Evolutionary conservation across 2,888 invertebrate species (phyloP), one percentile per base, ranked within the genome.

Genomic region (Stenotaenia linearis): DNA sequence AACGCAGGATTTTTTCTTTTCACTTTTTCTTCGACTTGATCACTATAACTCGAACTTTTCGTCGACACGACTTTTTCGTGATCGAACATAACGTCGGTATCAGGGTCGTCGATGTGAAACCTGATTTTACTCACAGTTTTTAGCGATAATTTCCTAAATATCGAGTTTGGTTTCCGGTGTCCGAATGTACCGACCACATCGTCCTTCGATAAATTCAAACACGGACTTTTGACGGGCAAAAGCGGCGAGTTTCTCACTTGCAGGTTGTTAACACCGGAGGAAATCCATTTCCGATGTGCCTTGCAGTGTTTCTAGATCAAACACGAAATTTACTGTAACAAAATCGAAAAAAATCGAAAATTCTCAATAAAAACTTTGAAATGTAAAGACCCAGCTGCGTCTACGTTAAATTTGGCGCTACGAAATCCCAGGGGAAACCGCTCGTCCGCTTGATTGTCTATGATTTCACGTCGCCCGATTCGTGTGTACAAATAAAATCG

Each of bases 401-500:
- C 45, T 15, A 78, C 6, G 3, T 56, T 45, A 28, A 78, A 78
- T 50, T 78, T 50, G 18, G 40, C 45, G 25, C 78, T 56, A 6
- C 78, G 45, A 37, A 78, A 78, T 23, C 23, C 78, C 25, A 78
- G 10, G 0, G 78, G 78, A 15, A 78, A 12, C 2, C 50, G 45
- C 5, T 45, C 28, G 9, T 37, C 30, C 15, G 50, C 25, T 25
- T 45, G 45, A n/a, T 78, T 78, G 25, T 40, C 30, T 15, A 78
- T 78, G 1, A 78, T 56, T 50, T 78, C 78, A 1, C 78, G 45
- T 1, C 25, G 18, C 7, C 56, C 50, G 23, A 78, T 45, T 15
- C 78, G 45, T 25, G 45, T 50, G 50, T 25, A 78, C 12, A 78
- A 6, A 23, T 78, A 78, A 21, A 78, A 50, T 45, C 78, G 78